Evolutionary conservation across 2,113 vertebrate species (phyloP).

Genomic region (Tichodroma muraria): DNA sequence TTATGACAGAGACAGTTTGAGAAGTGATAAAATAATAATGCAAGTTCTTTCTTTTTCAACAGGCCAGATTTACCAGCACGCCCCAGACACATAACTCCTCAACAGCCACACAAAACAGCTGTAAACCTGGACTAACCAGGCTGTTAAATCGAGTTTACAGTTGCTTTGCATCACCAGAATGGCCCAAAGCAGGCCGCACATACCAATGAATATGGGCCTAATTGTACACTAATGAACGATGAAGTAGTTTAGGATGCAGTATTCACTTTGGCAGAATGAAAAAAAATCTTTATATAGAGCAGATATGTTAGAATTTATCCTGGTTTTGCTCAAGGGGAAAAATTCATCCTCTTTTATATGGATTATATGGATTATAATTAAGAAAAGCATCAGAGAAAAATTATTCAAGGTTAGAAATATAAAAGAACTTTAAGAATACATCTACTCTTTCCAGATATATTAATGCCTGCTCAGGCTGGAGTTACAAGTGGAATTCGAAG

Average conservation of each 20-base stretch:
- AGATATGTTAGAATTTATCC: conserved; percentile 26
- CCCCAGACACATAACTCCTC: not conserved
- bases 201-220: not conserved
- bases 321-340: conserved; percentile 2
- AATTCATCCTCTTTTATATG: conserved; percentile 28
- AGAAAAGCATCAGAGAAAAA: conserved; percentile 29
- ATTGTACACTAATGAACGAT: conserved; percentile 53
- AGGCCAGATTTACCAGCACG: not conserved
- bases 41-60: not conserved
- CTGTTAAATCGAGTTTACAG: conserved; percentile 50
- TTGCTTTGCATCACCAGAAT: conserved; percentile 41
- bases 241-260: conserved; percentile 10
- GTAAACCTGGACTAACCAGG: conserved; percentile 43
- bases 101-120: not conserved
- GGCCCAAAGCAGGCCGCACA: conserved; percentile 9
- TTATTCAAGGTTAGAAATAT: conserved; percentile 34
- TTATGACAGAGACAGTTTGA: not conserved
- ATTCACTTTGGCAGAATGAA: conserved; percentile 34
- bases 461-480: not conserved
- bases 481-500: not conserved
- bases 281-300: conserved; percentile 20
- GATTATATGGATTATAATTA: conserved; percentile 20
- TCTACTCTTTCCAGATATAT: not conserved
- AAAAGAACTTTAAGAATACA: not conserved
- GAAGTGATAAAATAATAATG: conserved; percentile 9